Evolutionary conservation across 2,113 vertebrate genomes (phyloP).

Genomic region (Trochalopteron elliotii): DNA sequence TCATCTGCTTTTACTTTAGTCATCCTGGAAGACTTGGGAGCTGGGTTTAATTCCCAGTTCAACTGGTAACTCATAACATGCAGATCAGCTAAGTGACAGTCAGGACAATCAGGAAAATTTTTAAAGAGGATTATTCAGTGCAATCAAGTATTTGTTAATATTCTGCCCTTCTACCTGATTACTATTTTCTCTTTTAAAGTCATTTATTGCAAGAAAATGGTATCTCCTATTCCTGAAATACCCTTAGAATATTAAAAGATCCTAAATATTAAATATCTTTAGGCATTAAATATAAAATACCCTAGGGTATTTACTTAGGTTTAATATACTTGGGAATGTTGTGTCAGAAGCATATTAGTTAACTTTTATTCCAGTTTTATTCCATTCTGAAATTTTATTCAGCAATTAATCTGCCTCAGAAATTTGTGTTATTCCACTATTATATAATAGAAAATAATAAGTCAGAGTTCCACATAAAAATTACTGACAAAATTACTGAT

Average conservation of each 20-base stretch:
- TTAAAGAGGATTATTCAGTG: neutral
- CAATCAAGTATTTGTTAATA: neutral
- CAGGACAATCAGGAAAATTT: neutral
- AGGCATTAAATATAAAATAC: neutral
- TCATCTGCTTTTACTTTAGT: neutral
- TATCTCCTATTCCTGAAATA: neutral
- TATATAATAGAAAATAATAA: neutral
- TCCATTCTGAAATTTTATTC: neutral
- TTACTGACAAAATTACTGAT: neutral
- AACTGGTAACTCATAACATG: neutral
- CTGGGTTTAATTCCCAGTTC: neutral
- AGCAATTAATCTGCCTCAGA: neutral
- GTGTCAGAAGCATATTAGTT: neutral
- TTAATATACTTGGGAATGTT: neutral
- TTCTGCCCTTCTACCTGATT: neutral
- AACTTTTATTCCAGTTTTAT: neutral
- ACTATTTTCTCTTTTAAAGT: neutral
- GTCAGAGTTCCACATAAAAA: neutral
- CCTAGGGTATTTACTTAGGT: neutral
- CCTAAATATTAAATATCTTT: neutral
- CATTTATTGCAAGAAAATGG: neutral
- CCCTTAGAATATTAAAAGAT: neutral
- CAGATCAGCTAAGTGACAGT: neutral
- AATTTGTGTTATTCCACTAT: neutral
- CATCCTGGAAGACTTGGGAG: neutral